Conservation (phyloP, 2,888 invertebrate species). For the Eilema sororculum region DNA sequence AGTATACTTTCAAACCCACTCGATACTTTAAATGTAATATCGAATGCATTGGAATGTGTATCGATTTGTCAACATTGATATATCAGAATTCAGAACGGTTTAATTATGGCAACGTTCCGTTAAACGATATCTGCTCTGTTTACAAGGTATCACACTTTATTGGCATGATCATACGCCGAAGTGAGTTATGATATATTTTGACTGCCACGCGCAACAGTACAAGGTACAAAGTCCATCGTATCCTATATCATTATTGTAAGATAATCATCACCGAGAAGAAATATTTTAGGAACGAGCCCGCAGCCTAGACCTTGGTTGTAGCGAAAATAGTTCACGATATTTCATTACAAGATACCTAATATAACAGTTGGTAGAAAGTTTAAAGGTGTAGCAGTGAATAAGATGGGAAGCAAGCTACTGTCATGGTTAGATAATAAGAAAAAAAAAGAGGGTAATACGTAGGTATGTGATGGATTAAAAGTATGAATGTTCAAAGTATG, state of each 20-base stretch:
- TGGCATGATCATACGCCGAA: not conserved
- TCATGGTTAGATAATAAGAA: not conserved
- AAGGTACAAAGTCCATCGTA: not conserved
- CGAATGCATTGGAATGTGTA: constrained; percentile 13
- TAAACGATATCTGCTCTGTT: not conserved
- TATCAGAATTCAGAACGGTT: not conserved
- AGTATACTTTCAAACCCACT: not conserved
- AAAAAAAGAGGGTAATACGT: not conserved
- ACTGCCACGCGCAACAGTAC: not conserved
- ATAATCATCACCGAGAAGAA: not conserved
- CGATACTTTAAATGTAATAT: not conserved
- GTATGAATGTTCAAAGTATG: not conserved
- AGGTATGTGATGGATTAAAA: too few relatives aligned
- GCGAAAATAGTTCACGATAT: constrained; percentile 17
- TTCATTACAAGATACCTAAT: not conserved
- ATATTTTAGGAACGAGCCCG: constrained; percentile 15
- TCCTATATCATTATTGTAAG: not conserved
- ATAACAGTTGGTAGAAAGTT: not conserved
- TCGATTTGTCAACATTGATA: constrained; percentile 8
- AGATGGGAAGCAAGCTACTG: not conserved
- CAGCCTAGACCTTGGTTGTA: constrained; percentile 28
- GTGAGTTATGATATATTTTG: not conserved
- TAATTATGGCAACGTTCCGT: not conserved
- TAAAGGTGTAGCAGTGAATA: not conserved
- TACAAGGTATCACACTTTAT: constrained; percentile 3